Conservation (phyloP, 2,113 vertebrate species). For the Meleagris gallopavo region DNA sequence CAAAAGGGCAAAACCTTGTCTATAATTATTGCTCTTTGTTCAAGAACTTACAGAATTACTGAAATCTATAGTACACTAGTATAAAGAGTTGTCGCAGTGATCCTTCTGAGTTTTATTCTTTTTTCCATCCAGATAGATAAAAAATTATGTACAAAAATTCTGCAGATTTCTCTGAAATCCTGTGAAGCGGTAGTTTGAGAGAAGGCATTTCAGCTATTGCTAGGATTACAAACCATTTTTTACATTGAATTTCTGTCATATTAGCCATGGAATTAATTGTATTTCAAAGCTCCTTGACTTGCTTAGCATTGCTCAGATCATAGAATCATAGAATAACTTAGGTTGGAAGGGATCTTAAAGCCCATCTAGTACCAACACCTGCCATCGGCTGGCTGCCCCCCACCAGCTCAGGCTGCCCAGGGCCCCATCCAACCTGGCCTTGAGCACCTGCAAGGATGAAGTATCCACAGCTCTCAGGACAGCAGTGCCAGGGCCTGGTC, state of each 20-base stretch:
- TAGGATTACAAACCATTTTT: background rate
- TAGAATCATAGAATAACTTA: too few relatives aligned
- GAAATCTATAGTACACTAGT: background rate
- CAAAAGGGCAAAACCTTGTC: background rate
- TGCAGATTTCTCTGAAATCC: background rate
- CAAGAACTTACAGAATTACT: background rate
- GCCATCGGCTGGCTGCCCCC: too few relatives aligned
- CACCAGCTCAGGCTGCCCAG: too few relatives aligned
- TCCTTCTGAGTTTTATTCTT: background rate
- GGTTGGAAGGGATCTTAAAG: too few relatives aligned
- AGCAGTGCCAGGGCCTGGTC: too few relatives aligned
- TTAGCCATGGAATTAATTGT: background rate
- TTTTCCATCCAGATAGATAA: background rate
- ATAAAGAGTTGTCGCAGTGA: background rate
- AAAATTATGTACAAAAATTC: background rate
- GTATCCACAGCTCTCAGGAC: too few relatives aligned
- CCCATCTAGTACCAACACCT: too few relatives aligned
- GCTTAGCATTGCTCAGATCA: background rate
- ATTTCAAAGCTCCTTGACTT: background rate
- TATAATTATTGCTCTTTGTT: background rate
- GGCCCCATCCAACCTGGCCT: too few relatives aligned
- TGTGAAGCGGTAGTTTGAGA: background rate
- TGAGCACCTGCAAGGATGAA: too few relatives aligned
- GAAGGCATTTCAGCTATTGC: background rate
- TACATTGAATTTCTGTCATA: background rate